Evolutionary conservation across 2,888 invertebrate species (phyloP), one percentile per base, ranked within the genome.

Genomic region (Drosophila stalkeri): DNA sequence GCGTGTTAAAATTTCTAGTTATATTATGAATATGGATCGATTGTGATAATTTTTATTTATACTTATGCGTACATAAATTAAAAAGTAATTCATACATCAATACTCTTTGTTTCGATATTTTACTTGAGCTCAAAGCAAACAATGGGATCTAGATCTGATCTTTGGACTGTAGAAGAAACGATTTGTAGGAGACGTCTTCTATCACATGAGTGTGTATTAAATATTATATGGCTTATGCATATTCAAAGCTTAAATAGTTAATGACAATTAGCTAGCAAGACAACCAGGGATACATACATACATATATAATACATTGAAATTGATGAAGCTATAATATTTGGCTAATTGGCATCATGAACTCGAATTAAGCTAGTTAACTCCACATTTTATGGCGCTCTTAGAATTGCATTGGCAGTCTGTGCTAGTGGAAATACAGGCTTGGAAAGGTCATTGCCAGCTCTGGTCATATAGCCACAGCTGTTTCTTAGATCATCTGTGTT

Each of bases 401-500:
- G 37, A 4, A 84, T 59, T 6, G 37, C 27, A 12, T 54, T 78
- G 3, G 85, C 85, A 7, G 80, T 70, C 61, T 90, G 71, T 0
- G 80, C 75, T 7, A 93, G 77, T 2, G 93, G 93, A 70, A 93
- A 93, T 6, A 82, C 73, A 0, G 77, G 77, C 43, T 80, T 74
- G 0, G 27, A 41, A 23, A 64, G 33, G 18, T 23, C 16, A 1
- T 11, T 9, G 9, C 78, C 76, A 54, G 6, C 0, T 7, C 27
- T 23, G 7, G 47, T 14, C 31, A 68, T 14, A 27, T 75, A 72
- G 3, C 68, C 57, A 49, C 97, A 97, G 20, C 92, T 91, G 61
- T 93, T 93, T 20, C 68, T 75, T 91, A 95, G 95, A 92, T 98
- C 98, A 91, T 98, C 98, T 2, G 95, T 94, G 90, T 97, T 97